Percentiles rank a stretch among this genome's conserved stretches.
These are phyloP conservation scores for Lepidotrigona ventralis DNA, from an alignment of 1,140 invertebrate species.

Conservation along the genomic window DNA sequence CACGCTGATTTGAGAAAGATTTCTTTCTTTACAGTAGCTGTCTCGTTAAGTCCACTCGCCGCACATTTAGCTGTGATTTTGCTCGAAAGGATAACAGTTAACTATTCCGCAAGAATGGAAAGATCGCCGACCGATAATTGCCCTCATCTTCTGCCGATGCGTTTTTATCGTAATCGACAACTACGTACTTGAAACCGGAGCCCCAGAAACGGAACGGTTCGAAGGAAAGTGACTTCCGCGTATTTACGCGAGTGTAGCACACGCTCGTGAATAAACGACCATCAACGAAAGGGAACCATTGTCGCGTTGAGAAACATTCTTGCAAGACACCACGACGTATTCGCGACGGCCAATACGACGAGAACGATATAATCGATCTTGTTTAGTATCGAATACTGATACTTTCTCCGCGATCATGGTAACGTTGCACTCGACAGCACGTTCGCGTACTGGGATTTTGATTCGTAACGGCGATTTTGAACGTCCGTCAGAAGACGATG, in stretches of 20 bases:
- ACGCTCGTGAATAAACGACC: constrained; percentile 10
- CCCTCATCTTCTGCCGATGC: background rate
- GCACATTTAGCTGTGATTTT: background rate
- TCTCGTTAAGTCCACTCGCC: background rate
- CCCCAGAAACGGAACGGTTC: constrained; percentile 21
- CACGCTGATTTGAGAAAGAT: too few species aligned
- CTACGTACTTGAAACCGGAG: constrained; percentile 1
- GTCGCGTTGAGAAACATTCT: constrained; percentile 36
- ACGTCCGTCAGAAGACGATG: background rate
- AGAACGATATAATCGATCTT: background rate
- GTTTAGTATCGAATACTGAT: background rate
- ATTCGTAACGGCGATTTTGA: background rate
- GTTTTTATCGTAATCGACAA: constrained; percentile 28
- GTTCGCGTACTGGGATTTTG: background rate
- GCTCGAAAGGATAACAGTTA: background rate
- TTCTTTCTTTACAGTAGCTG: too few species aligned
- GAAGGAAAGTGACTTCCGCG: constrained; percentile 62
- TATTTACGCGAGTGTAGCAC: constrained; percentile 19
- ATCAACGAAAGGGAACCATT: constrained; percentile 46
- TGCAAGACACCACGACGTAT: background rate
- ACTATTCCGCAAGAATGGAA: background rate
- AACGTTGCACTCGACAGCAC: background rate
- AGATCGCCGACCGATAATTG: constrained; percentile 26
- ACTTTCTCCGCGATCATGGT: constrained; percentile 6
- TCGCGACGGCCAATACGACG: background rate